Evolutionary conservation across 2,113 vertebrate genomes (phyloP).

Genomic region (Centropus unirufus): DNA sequence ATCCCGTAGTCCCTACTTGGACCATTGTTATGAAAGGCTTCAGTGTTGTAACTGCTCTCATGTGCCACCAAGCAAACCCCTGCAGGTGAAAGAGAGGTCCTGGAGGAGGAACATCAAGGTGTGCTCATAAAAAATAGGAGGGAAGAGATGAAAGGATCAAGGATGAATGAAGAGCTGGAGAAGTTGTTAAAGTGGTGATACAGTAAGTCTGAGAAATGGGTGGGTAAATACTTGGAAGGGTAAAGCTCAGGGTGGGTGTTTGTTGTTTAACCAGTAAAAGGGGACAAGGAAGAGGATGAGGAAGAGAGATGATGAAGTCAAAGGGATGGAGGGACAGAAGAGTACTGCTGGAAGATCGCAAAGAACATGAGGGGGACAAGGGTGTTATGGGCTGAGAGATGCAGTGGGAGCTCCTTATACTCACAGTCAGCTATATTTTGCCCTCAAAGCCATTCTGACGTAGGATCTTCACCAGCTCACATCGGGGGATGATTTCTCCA

Average conservation of each 20-base stretch:
- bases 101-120: not conserved
- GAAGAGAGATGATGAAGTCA: not conserved
- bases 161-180: not conserved
- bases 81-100: not conserved
- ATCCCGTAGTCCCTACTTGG: not conserved
- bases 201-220: not conserved
- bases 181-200: not conserved
- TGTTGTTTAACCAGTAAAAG: not conserved
- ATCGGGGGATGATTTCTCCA: not conserved
- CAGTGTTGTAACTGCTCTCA: not conserved
- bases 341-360: not conserved
- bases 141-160: not conserved
- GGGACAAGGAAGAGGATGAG: not conserved
- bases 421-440: constrained; percentile 34
- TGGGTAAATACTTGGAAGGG: not conserved
- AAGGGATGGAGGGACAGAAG: not conserved
- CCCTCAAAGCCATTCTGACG: not conserved
- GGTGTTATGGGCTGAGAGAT: not conserved
- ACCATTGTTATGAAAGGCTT: not conserved
- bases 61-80: not conserved
- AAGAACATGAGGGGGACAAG: not conserved
- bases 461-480: not conserved
- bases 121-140: not conserved
- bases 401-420: not conserved
- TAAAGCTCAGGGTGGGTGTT: not conserved